Base-by-base conservation (phyloP, 2,888 invertebrate genomes). In the Drosophila villosipedis region DNA sequence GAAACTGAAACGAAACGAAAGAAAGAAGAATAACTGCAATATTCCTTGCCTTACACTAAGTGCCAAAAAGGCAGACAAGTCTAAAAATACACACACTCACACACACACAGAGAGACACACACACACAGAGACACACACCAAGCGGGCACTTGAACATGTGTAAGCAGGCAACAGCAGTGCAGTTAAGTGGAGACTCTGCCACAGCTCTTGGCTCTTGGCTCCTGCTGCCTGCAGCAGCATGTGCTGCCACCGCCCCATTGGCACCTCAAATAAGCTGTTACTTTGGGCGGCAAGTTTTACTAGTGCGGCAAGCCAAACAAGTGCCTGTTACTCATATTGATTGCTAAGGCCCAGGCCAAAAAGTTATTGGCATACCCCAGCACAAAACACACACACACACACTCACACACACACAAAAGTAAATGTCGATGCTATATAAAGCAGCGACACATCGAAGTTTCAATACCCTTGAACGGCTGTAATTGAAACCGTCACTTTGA, bases 21-120 rank as follows among this genome's bases (percentile, higher is more conserved):
- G 31, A 59, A 52, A 68, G 54, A 68, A 39, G 22, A 30, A 58
- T 41, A 87, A 89, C 91, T 91, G 91, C 88, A 87, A 89, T 91
- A 84, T 87, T 80, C 71, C 84, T 81, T 74, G 73, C 73, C 65
- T 47, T 70, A 55, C 54, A 68, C 65, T 72, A 74, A 63, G 73
- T 68, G 72, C 72, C 86, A 80, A 90, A 90, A 80, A 71, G 78
- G 68, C 78, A 90, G 89, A 88, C 90, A 74, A 65, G 78, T 78
- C 84, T 85, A 73, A 83, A 90, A 86, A 83, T 75, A 90, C 69
- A 76, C 68, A 47, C 59, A 14, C 57, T 28, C 47, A 64, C 65
- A 41, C 49, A 52, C n/a, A n/a, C 22, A n/a, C n/a, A n/a, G n/a
- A n/a, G n/a, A n/a, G n/a, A n/a, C n/a, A 49, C 39, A 53, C 16